Conservation (phyloP, 2,888 invertebrate species). For the Aleiodes alternator region DNA sequence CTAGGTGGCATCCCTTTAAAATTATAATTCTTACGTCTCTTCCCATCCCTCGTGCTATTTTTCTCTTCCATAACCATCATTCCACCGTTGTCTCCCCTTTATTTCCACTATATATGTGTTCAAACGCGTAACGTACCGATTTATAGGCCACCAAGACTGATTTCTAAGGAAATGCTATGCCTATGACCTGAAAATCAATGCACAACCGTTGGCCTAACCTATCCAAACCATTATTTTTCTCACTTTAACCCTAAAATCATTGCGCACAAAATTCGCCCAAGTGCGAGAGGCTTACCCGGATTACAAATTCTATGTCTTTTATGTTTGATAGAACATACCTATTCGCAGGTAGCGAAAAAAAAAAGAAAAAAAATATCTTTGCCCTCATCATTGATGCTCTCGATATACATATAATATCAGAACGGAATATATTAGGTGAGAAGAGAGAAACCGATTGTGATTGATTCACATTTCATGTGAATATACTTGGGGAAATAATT, state of each 20-base stretch:
- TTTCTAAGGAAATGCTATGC: constrained; percentile 71
- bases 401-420: constrained; percentile 40
- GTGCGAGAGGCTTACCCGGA: constrained; percentile 60
- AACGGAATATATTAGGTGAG: constrained; percentile 45
- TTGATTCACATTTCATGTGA: constrained; percentile 40
- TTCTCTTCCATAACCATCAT: constrained; percentile 39
- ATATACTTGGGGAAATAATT: constrained; percentile 42
- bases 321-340: constrained; percentile 11
- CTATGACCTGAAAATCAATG: constrained; percentile 68
- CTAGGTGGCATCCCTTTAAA: constrained; percentile 73
- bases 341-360: constrained; percentile 30
- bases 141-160: constrained; percentile 66
- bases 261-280: constrained; percentile 50
- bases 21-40: constrained; percentile 70
- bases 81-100: constrained; percentile 49
- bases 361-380: not conserved
- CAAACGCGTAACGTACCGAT: constrained; percentile 68
- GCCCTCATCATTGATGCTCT: constrained; percentile 35
- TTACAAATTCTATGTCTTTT: constrained; percentile 56
- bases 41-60: constrained; percentile 49
- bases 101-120: constrained; percentile 51
- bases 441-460: constrained; percentile 29
- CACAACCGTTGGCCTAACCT: constrained; percentile 66
- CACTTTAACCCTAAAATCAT: constrained; percentile 42
- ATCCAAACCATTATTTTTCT: constrained; percentile 29